Evolutionary conservation across 1,140 invertebrate genomes (phyloP).

Genomic region (Dufourea novaeangliae): DNA sequence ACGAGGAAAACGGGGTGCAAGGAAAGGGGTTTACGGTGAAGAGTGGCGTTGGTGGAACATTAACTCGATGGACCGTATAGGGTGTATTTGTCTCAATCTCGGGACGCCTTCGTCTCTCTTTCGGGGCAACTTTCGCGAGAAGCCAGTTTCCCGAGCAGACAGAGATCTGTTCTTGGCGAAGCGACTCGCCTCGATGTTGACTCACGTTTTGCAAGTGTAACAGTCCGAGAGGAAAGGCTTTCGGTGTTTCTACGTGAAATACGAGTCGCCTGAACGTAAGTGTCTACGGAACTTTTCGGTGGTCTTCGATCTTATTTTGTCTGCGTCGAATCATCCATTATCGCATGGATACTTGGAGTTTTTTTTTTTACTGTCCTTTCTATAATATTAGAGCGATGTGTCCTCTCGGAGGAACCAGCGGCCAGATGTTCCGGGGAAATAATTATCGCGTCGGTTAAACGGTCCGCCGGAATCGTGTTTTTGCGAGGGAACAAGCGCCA

Average conservation of each 20-base stretch:
- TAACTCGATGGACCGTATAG: conserved; percentile 31
- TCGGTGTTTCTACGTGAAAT: too few species aligned
- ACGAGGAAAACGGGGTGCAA: neutral
- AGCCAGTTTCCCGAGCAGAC: neutral
- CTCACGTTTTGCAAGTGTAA: conserved; percentile 6
- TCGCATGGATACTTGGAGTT: too few species aligned
- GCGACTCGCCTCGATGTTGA: too few species aligned
- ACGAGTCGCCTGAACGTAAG: too few species aligned
- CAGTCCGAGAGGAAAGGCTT: neutral
- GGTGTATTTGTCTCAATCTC: conserved; percentile 39
- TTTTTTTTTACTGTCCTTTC: too few species aligned
- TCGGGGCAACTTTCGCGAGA: neutral
- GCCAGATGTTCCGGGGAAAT: neutral
- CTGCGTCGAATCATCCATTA: too few species aligned
- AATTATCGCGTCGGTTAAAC: neutral
- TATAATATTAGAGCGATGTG: too few species aligned
- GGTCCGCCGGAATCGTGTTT: neutral
- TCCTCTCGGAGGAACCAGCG: neutral
- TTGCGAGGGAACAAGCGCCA: neutral
- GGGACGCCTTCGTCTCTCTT: too few species aligned
- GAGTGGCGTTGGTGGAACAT: neutral
- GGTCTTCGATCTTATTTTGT: too few species aligned
- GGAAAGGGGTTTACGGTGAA: neutral
- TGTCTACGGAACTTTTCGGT: too few species aligned
- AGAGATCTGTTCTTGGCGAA: too few species aligned